A percentile compares a stretch with the other conserved stretches of the same genome.
phyloP scores from a whole-genome alignment of 2,888 invertebrate species.

The Argyresthia goedartella region DNA sequence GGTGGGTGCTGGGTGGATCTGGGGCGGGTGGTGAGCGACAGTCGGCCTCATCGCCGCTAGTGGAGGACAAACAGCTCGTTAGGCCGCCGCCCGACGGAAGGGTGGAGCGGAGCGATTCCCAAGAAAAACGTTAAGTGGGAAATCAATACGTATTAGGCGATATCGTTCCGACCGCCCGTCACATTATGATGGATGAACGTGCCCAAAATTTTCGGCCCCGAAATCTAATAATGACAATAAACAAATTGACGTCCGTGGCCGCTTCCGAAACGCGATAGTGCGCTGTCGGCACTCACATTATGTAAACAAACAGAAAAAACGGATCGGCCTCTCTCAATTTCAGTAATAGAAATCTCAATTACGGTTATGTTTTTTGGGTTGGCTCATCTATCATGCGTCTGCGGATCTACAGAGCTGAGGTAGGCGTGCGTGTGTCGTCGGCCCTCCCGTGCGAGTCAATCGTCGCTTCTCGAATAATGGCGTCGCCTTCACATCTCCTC shows the following conservation, averaged over 20 bases:
- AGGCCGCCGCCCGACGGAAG: slow-evolving; percentile 56
- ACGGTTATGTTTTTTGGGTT: slow-evolving; percentile 59
- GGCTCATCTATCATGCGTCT: slow-evolving; percentile 54
- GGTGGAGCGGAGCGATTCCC: slow-evolving; percentile 63
- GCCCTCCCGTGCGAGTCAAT: slow-evolving; percentile 47
- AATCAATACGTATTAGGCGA: slow-evolving; percentile 71
- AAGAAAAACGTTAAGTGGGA: slow-evolving; percentile 70
- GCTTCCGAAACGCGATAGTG: slow-evolving; percentile 64
- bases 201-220: slow-evolving; percentile 56
- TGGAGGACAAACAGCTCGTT: slow-evolving; percentile 68
- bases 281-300: slow-evolving; percentile 59
- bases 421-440: slow-evolving; percentile 17
- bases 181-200: slow-evolving; percentile 67
- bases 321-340: slow-evolving; percentile 36
- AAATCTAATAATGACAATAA: slow-evolving; percentile 69
- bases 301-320: slow-evolving; percentile 58
- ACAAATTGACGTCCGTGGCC: slow-evolving; percentile 66
- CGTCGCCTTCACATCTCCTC: slow-evolving; percentile 52
- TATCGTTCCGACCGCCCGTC: slow-evolving; percentile 65
- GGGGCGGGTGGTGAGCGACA: not conserved
- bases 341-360: slow-evolving; percentile 34
- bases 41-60: slow-evolving; percentile 23
- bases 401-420: slow-evolving; percentile 15
- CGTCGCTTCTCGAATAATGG: slow-evolving; percentile 51
- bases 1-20: not conserved